Evolutionary conservation across 2,888 invertebrate species (phyloP), one percentile per base, ranked within the genome.

Genomic region (Galerucella pusilla): DNA sequence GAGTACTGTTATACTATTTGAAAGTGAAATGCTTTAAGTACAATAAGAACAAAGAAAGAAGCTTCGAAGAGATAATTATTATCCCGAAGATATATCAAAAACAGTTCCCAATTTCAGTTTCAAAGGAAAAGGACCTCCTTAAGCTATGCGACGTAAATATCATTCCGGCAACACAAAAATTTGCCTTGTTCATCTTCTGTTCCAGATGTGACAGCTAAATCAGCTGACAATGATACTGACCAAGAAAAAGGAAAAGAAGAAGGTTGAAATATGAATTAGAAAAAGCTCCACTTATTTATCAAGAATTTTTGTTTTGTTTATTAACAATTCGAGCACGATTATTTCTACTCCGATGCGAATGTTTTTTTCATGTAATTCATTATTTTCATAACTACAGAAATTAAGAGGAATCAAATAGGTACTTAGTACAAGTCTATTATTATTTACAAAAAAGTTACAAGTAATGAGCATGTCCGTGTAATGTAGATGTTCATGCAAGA

Each of bases 1-100:
- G 10, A 52, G 65, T 28, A 68, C 68, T 75, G 71, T 64, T 54
- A 68, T 28, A 68, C 68, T 75, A 68, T 64, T 54, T 75, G n/a
- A 71, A 68, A 75, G 61, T 63, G 12, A 64, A 63, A 71, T 71
- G 63, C 14, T 71, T 71, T n/a, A 71, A 63, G 35, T 71, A 63
- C 28, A 20, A 71, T 16, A 71, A 71, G 2, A 49, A 14, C 35
- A 69, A 68, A 20, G 64, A 64, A n/a, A 25, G 9, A 25, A 42
- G 64, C 16, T 63, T 20, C 10, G 57, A 69, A 57, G 5, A 69
- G 59, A n/a, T 68, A 54, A 57, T 65, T 20, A 20, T 20, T 57
- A 69, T 69, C 20, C 65, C 68, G 25, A 20, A 14, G 46, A n/a
- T 74, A 45, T 74, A 74, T 45, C 11, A 14, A 57, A 74, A 49